Evolutionary conservation across 2,888 invertebrate species (phyloP), one percentile per base, ranked within the genome.

Genomic region (Dusona sp.): DNA sequence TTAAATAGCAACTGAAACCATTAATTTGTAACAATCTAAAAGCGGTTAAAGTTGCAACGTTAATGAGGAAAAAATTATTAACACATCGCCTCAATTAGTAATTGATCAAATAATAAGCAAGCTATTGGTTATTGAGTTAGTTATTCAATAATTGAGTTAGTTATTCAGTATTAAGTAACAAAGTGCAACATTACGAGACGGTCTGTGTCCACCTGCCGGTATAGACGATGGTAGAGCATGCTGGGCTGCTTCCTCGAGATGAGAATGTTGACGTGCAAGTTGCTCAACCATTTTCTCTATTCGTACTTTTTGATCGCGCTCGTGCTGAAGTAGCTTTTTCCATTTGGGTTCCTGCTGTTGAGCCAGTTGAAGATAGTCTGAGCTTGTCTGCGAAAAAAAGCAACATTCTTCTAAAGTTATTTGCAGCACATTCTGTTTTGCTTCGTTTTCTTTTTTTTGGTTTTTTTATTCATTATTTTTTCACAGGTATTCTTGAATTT

Each of bases 261-360:
- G 97, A 82, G 99, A 98, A 94, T 99, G 99, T 94, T 99, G 99
- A 89, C 98, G 96, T 19, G 99, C 99, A 87, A 99, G 95, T 92
- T 99, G 99, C 94, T 99, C 99, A 22, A 99, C 98, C 95, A 99
- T 98, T 92, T 99, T 99, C 93, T 99, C 98, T 88, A 99, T 95
- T 70, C 98, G 96, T 93, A 97, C 96, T 91, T 99, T 97, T 94
- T 99, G 99, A 89, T 99, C 99, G 33, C 99, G 97, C 93, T 99
- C 99, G 94, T 98, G 98, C 90, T 99, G 98, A 88, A 99, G 95
- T 94, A 98, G 96, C 90, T 98, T 97, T 89, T 98, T 97, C 98
- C 99, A 98, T 90, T 99, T 98, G 84, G 97, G 97, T 75, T 98
- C 98, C 90, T 99, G 98, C 38, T 96, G 96, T 91, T 98, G 97